These are phyloP conservation scores for Alloscopus bannaensis DNA, from an alignment of 2,888 invertebrate genomes.

Conservation along the genomic window DNA sequence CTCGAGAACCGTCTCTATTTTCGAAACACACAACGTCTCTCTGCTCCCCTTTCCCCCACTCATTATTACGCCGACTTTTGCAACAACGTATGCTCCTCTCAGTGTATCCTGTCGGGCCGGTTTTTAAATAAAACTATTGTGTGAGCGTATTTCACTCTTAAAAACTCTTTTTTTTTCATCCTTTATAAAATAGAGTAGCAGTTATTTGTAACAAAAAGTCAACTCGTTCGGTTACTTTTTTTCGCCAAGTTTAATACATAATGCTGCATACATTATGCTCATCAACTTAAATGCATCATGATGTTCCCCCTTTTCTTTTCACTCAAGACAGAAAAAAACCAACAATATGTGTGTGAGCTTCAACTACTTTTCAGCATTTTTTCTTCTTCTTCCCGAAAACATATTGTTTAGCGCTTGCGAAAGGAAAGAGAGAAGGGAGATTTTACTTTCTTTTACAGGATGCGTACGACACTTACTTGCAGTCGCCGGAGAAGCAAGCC, in stretches of 20 bases:
- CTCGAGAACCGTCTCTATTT: neutral
- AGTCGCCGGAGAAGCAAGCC: conserved; percentile 10
- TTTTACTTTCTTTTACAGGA: conserved; percentile 32
- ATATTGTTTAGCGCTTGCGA: conserved; percentile 18
- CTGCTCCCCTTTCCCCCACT: conserved; percentile 19
- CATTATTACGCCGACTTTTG: conserved; percentile 19
- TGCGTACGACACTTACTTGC: conserved; percentile 12
- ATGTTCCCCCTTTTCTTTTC: neutral
- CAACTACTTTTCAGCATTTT: conserved; percentile 23
- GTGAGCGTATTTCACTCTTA: neutral
- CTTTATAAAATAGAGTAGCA: neutral
- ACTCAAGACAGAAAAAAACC: neutral
- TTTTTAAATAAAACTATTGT: no score
- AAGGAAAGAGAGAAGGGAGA: conserved; percentile 6
- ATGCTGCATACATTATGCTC: neutral
- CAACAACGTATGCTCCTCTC: conserved; percentile 9
- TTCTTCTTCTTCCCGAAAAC: conserved; percentile 23
- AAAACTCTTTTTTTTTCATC: neutral
- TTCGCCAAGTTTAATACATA: conserved; percentile 1
- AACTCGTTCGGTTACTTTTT: conserved; percentile 50
- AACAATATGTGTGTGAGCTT: neutral
- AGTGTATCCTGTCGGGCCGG: conserved; percentile 60
- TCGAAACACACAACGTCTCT: neutral
- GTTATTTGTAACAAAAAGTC: conserved; percentile 36
- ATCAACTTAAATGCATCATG: conserved; percentile 2